These are phyloP conservation scores for Sprattus sprattus DNA, from an alignment of 2,113 vertebrate species.

Conservation along the genomic window DNA sequence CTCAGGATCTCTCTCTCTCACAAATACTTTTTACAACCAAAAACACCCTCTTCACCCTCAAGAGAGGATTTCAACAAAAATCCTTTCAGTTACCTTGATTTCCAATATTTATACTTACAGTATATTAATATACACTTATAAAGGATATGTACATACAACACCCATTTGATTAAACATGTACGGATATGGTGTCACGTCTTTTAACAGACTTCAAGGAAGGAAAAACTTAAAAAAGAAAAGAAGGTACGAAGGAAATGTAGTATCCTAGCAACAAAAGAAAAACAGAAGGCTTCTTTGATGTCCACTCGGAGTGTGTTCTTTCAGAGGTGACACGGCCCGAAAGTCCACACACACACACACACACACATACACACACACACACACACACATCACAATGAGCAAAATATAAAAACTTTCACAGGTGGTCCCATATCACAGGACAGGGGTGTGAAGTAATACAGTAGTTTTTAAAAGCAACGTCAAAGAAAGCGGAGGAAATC, in stretches of 20 bases:
- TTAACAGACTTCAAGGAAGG: slow-evolving; percentile 57
- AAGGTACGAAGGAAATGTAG: slow-evolving; percentile 30
- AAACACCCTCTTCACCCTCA: neutral
- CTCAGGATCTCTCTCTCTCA: neutral
- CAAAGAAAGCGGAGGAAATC: neutral
- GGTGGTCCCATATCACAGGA: too few species aligned
- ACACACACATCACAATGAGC: neutral
- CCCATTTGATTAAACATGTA: slow-evolving; percentile 64
- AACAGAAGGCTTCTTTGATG: neutral
- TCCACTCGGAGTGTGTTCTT: neutral
- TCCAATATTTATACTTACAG: slow-evolving; percentile 38
- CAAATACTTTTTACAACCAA: neutral
- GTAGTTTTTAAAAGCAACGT: neutral
- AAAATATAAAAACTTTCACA: neutral
- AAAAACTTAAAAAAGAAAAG: slow-evolving; percentile 55
- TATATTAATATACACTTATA: slow-evolving; percentile 65
- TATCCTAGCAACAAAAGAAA: slow-evolving; percentile 45
- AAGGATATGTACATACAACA: slow-evolving; percentile 68
- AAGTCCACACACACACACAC: neutral
- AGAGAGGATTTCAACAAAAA: neutral
- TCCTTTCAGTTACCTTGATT: neutral
- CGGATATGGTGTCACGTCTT: slow-evolving; percentile 50
- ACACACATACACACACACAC: neutral
- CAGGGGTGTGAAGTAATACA: neutral
- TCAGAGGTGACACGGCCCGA: slow-evolving; percentile 27